Evolutionary conservation across 2,888 invertebrate genomes (phyloP).

Genomic region (Latheticus oryzae): DNA sequence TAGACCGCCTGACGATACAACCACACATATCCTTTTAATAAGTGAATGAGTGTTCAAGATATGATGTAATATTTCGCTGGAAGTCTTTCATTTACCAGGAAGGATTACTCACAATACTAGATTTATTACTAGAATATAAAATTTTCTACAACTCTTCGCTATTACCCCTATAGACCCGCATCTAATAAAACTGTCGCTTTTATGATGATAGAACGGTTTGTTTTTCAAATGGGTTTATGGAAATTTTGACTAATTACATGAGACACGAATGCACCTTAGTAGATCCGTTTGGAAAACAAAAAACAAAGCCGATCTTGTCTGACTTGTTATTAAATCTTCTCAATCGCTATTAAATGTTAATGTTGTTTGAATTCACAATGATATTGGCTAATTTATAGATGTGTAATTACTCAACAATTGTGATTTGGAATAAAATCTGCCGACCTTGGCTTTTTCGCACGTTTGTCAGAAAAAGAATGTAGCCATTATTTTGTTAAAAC

Average conservation of each 20-base stretch:
- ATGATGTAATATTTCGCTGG: conserved; percentile 38
- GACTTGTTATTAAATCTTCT: conserved; percentile 30
- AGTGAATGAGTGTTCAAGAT: conserved; percentile 34
- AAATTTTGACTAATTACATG: conserved; percentile 31
- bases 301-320: conserved; percentile 27
- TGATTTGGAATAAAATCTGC: conserved; percentile 22
- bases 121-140: neutral
- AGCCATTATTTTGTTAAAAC: conserved; percentile 48
- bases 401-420: conserved; percentile 31
- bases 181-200: conserved; percentile 40
- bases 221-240: conserved; percentile 25
- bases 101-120: conserved; percentile 32
- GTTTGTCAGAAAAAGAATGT: conserved; percentile 32
- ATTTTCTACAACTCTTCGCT: too few relatives aligned
- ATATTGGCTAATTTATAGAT: conserved; percentile 32
- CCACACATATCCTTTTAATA: conserved; percentile 39
- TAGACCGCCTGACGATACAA: conserved; percentile 42
- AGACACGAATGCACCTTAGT: conserved; percentile 29
- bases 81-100: conserved; percentile 39
- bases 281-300: too few relatives aligned
- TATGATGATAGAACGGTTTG: conserved; percentile 46
- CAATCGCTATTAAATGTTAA: conserved; percentile 23
- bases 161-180: conserved; percentile 33
- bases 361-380: conserved; percentile 27
- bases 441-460: conserved; percentile 38